Base-by-base conservation (phyloP, 2,113 vertebrate genomes). In the Paedocypris sp. region DNA sequence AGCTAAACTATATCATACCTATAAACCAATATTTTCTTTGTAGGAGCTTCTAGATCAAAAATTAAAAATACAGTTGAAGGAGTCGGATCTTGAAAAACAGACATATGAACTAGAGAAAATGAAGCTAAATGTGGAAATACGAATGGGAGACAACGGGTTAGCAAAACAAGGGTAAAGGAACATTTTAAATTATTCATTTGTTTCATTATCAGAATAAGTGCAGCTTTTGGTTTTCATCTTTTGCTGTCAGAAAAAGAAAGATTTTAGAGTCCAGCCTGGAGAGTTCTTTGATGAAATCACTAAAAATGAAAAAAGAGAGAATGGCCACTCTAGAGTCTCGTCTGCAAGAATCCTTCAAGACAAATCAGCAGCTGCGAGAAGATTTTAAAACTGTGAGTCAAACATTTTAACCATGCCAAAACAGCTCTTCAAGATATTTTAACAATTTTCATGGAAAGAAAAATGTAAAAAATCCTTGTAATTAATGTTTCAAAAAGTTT, bases 231-330 rank as follows among this genome's bases (percentile, higher is more conserved):
- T 4, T 41, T 22, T 31, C 19, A 16, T 18, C 5, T 60, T 77
- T 70, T 3, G 31, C 4, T 10, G 2, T 19, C 12, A 57, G 53
- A 12, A 94, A 90, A 67, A 97, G 91, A 73, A 93, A 87, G 75
- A 88, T 97, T 72, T 77, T 99, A 80, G 93, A 96, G 81, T 92
- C 89, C 42, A 94, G 90, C 76, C 82, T 99, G 70, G 93, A 99
- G 84, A 95, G 92, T 0, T 91, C 93, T 0, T 77, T 98, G 48
- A 99, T 97, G 75, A 95, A 91, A 42, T 93, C 93, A 8, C 82
- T 99, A 25, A 94, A 97, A 87, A 95, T 99, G 70, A 98, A 97
- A 77, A 92, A 98, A 82, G 94, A 99, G 82, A 99, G 98, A 84
- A 98, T 99, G 48, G 89, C 94, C 32, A 89, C 92, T 70, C 79